Conservation (phyloP, 2,113 vertebrate genomes). For the Pterophyllum scalare region DNA sequence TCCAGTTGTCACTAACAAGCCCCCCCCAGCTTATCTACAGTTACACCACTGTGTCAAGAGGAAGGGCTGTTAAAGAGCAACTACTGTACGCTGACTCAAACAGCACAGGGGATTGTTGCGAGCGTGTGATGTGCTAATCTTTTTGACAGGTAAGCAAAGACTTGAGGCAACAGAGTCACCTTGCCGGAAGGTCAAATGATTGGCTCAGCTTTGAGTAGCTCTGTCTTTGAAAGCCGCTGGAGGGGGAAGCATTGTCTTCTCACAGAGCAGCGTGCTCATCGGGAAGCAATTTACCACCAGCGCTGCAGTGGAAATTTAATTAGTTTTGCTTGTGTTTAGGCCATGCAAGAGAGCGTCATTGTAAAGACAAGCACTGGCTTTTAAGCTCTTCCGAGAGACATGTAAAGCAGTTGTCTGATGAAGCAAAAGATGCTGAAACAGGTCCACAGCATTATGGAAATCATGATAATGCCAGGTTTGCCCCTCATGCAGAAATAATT, state of each 20-base stretch:
- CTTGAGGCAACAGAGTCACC: constrained; percentile 18
- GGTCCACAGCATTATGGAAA: not conserved
- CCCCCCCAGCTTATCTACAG: constrained; percentile 18
- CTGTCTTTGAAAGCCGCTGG: not conserved
- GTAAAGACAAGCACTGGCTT: not conserved
- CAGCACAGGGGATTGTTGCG: constrained; percentile 41
- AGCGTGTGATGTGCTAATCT: constrained; percentile 44
- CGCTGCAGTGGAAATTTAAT: constrained; percentile 41
- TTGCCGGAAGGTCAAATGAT: constrained; percentile 41
- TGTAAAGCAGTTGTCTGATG: constrained; percentile 16
- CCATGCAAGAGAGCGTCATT: not conserved
- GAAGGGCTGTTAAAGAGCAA: constrained; percentile 44
- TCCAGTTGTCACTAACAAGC: not conserved
- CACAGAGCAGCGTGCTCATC: not conserved
- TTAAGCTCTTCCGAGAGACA: not conserved
- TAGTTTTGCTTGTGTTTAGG: not conserved
- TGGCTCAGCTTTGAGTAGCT: not conserved
- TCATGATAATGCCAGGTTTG: not conserved
- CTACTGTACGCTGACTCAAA: constrained; percentile 37
- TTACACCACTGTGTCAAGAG: constrained; percentile 30
- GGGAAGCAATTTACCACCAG: constrained; percentile 16
- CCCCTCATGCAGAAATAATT: not conserved
- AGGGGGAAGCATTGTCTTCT: not conserved
- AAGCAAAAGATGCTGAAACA: not conserved
- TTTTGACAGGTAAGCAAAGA: constrained; percentile 45